Evolutionary conservation across 1,140 invertebrate species (phyloP).

Genomic region (Heliconius eleuchia): DNA sequence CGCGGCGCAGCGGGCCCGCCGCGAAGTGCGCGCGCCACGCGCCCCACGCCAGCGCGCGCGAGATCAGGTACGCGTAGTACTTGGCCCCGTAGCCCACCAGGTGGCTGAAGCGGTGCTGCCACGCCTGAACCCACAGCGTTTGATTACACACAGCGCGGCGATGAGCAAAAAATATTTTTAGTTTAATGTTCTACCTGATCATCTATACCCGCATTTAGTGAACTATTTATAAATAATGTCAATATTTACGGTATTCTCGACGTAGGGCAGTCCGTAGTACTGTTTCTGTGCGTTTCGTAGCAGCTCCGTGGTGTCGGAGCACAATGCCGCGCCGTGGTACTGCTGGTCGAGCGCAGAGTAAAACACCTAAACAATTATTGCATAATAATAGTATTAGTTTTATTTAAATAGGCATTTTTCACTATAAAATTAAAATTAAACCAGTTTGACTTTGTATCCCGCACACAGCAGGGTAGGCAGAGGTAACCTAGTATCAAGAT

Average conservation of each 20-base stretch:
- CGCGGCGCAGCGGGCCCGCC: conserved; percentile 89
- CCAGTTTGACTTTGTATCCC: too few species aligned
- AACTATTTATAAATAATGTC: conserved; percentile 32
- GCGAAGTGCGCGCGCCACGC: conserved; percentile 96
- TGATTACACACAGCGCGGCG: too few species aligned
- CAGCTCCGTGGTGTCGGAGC: conserved; percentile 88
- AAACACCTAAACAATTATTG: conserved; percentile 79
- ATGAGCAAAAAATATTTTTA: too few species aligned
- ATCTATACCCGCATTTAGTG: too few species aligned
- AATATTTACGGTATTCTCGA: conserved; percentile 89
- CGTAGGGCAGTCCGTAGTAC: conserved; percentile 94
- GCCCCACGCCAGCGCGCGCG: conserved; percentile 94
- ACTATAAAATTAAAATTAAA: too few species aligned
- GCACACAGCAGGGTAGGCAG: too few species aligned
- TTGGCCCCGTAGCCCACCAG: conserved; percentile 98
- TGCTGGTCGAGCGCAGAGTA: conserved; percentile 95
- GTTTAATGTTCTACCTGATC: too few species aligned
- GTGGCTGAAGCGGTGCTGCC: conserved; percentile 98
- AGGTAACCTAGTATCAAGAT: too few species aligned
- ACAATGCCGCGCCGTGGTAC: conserved; percentile 87
- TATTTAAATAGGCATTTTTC: too few species aligned
- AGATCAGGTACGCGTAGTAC: conserved; percentile 98
- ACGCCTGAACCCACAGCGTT: conserved; percentile 83
- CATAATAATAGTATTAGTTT: not conserved
- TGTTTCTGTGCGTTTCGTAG: conserved; percentile 89